A percentile compares a stretch with the other conserved stretches of the same genome.
Evolutionary conservation across 2,113 vertebrate genomes (phyloP).

Genomic region (Phaethornis superciliosus): DNA sequence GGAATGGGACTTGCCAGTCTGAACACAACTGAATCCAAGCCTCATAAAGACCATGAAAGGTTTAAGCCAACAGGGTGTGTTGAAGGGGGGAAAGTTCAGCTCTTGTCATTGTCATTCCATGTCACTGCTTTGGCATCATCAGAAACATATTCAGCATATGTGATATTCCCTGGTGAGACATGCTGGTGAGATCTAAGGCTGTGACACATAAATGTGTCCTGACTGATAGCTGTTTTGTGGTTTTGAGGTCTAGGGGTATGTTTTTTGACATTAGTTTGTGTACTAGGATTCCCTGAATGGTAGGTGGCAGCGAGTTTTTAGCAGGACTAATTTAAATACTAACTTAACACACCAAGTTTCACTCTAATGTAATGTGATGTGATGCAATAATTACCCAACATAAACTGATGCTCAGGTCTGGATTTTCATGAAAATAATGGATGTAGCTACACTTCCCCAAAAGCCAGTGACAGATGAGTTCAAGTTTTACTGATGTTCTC

Average conservation of each 20-base stretch:
- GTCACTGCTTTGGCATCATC: not conserved
- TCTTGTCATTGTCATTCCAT: not conserved
- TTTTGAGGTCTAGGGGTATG: not conserved
- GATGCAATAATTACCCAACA: not conserved
- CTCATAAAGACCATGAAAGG: not conserved
- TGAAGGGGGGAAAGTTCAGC: not conserved
- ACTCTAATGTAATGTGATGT: not conserved
- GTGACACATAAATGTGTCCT: not conserved
- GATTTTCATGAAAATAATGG: slow-evolving; percentile 31
- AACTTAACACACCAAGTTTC: not conserved
- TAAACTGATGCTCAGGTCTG: not conserved
- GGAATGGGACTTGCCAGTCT: not conserved
- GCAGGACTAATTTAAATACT: not conserved
- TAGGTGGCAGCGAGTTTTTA: not conserved
- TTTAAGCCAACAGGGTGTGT: not conserved
- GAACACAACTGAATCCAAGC: not conserved
- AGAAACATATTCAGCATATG: not conserved
- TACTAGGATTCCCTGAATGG: not conserved
- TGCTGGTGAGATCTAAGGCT: not conserved
- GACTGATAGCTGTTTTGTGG: not conserved
- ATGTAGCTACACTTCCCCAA: not conserved
- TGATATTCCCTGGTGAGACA: not conserved
- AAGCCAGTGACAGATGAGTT: slow-evolving; percentile 22
- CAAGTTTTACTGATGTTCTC: slow-evolving; percentile 2
- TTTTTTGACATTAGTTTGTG: not conserved